Conservation (phyloP, 2,113 vertebrate species). For the Gymnocephalus cernua region DNA sequence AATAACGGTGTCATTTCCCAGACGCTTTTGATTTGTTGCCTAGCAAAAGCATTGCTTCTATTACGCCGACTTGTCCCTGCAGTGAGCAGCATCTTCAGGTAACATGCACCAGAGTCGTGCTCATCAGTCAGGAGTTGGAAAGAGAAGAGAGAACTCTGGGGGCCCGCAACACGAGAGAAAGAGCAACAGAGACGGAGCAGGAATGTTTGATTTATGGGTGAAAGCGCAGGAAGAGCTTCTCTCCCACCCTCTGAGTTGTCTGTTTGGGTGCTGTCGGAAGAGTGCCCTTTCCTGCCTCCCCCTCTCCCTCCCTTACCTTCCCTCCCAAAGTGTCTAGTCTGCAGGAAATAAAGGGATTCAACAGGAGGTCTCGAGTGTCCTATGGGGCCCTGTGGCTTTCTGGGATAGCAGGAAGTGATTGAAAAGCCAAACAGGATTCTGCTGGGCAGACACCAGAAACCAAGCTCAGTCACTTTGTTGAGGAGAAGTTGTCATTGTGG, state of each 20-base stretch:
- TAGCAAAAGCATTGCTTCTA: conserved; percentile 15
- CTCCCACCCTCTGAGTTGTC: conserved; percentile 49
- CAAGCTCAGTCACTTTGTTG: conserved; percentile 30
- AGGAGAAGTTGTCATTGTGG: conserved; percentile 60
- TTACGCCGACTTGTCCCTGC: conserved; percentile 12
- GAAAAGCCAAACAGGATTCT: conserved; percentile 53
- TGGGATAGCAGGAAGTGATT: conserved; percentile 73
- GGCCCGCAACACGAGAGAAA: conserved; percentile 11
- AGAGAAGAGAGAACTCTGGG: conserved; percentile 38
- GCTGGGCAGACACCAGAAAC: conserved; percentile 51
- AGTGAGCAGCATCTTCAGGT: conserved; percentile 31
- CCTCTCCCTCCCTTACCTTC: conserved; percentile 3
- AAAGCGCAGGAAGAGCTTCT: conserved; percentile 54
- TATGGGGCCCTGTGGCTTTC: conserved; percentile 68
- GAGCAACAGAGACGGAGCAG: conserved; percentile 32
- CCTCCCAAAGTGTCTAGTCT: conserved; percentile 67
- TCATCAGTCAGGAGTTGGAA: conserved; percentile 33
- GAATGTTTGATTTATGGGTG: conserved; percentile 65
- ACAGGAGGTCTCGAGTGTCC: conserved; percentile 63
- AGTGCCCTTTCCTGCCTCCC: conserved; percentile 44
- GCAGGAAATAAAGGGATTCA: conserved; percentile 78
- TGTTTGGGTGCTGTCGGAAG: conserved; percentile 65
- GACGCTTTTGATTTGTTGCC: conserved; percentile 32
- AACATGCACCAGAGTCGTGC: conserved; percentile 31
- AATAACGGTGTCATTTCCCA: conserved; percentile 12